Base-by-base conservation (phyloP, 2,888 invertebrate species). In the Acrobasis suavella region DNA sequence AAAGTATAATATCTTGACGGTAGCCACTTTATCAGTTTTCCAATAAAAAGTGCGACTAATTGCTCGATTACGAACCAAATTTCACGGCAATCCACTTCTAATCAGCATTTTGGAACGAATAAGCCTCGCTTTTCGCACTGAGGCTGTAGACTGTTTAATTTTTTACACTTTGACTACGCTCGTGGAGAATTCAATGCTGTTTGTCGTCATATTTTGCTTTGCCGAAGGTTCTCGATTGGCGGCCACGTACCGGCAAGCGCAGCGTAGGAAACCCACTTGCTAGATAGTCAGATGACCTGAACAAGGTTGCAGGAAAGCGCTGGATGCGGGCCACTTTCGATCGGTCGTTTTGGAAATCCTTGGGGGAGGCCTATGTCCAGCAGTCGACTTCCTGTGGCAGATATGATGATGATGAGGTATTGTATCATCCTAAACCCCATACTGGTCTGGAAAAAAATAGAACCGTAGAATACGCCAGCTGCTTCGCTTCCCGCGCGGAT, bases 21-120 rank as follows among this genome's bases (percentile, higher is more conserved):
- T 10, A 15, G 17, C 10, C n/a, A 46, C 46, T 46, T 46, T 38
- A 37, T 38, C 15, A 52, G 52, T 52, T 60, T 42, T 22, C 51
- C 52, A 60, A 52, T 52, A 42, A 58, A 59, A 62, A 59, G 54
- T 59, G 65, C 54, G 59, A 63, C 63, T 42, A 65, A 65, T 65
- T 51, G 15, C 54, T 52, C 58, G 56, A 63, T 65, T 62, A 65
- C 60, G 42, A 12, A 51, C 39, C 50, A 60, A 60, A 60, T 60
- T 60, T 60, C 38, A 60, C 51, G 60, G 51, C 42, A 51, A 51
- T 60, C 51, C n/a, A 60, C 22, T 60, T 42, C 38, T 52, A 51
- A 60, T 60, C 60, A 42, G n/a, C 37, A 37, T 49, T 51, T 42
- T 52, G 42, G 17, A 60, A 52, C 52, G 17, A 60, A 52, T 60